Evolutionary conservation across 2,888 invertebrate species (phyloP), one percentile per base, ranked within the genome.

Genomic region (Falcaria lacertinaria): DNA sequence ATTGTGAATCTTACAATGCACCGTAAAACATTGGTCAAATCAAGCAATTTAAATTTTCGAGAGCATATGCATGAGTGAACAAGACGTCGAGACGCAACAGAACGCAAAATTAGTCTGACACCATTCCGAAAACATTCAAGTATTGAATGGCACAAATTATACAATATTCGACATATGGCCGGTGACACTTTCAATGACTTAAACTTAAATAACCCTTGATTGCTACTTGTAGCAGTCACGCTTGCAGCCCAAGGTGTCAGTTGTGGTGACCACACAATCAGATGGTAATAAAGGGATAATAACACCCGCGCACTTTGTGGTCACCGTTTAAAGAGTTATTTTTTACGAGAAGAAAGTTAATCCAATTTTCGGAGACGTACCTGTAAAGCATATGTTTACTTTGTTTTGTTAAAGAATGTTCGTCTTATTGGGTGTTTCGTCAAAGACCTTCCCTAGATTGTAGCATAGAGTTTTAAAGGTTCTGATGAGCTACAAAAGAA

Each of bases 251-350:
- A 57, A 78, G 80, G 87, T 86, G 87, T 82, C 88, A 83, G 86
- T 77, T 86, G 86, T 64, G 64, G 71, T 70, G 87, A 81, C 88
- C 87, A 80, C 81, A 84, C 87, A 80, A 55, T 62, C 68, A 72
- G 73, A 67, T 63, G 60, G 46, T 48, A 45, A 57, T 69, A 73
- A 71, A 70, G 65, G 47, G 60, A 61, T 57, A 60, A 66, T 61
- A 48, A 45, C 47, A 53, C n/a, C n/a, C n/a, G n/a, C n/a, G n/a
- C n/a, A n/a, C n/a, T n/a, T 64, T 74, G 76, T 56, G 74, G 76
- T 71, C 56, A 50, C 55, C 46, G 61, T 64, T 66, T 66, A 63
- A 70, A 70, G 74, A 74, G 73, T 69, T 70, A 70, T 75, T 77
- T 74, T 69, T 74, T 74, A 60, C 60, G n/a, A n/a, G n/a, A 68